These are phyloP conservation scores for Trichacis sp. DNA, from an alignment of 2,888 invertebrate species.

Conservation along the genomic window DNA sequence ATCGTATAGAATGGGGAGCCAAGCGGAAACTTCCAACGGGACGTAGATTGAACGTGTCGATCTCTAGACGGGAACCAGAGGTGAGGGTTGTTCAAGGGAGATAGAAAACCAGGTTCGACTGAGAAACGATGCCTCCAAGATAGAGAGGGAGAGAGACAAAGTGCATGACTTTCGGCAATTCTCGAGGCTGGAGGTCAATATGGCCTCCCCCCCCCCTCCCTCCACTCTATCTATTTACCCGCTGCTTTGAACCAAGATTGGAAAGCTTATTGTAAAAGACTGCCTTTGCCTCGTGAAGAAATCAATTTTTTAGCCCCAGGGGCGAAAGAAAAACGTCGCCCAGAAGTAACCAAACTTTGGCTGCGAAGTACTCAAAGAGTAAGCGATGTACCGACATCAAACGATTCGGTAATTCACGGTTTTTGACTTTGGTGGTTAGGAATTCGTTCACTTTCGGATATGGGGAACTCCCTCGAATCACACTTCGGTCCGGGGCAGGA, in stretches of 20 bases:
- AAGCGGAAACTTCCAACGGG: constrained; percentile 52
- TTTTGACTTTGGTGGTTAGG: constrained; percentile 9
- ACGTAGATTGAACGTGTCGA: constrained; percentile 51
- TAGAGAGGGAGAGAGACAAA: constrained; percentile 26
- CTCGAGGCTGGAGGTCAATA: constrained; percentile 52
- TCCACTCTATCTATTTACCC: constrained; percentile 37
- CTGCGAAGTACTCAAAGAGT: too few relatives aligned
- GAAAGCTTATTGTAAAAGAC: constrained; percentile 43
- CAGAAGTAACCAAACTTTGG: background rate
- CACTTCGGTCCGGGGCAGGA: constrained; percentile 25
- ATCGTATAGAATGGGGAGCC: constrained; percentile 32
- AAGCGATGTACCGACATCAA: too few relatives aligned
- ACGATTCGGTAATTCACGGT: background rate
- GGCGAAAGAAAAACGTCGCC: background rate
- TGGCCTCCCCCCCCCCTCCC: constrained; percentile 26
- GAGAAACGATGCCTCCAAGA: constrained; percentile 5
- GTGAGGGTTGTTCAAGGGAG: constrained; percentile 38
- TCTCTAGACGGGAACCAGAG: constrained; percentile 40
- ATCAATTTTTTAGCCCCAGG: constrained; percentile 28
- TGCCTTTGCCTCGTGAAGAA: constrained; percentile 31
- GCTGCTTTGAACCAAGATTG: constrained; percentile 51
- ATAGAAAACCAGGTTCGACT: constrained; percentile 24
- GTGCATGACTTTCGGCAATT: constrained; percentile 49
- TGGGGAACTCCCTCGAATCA: constrained; percentile 26
- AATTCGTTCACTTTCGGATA: constrained; percentile 27